Percentiles rank a stretch among this genome's conserved stretches.
Evolutionary conservation across 2,113 vertebrate genomes (phyloP).

Genomic region (Misgurnus mizolepis): DNA sequence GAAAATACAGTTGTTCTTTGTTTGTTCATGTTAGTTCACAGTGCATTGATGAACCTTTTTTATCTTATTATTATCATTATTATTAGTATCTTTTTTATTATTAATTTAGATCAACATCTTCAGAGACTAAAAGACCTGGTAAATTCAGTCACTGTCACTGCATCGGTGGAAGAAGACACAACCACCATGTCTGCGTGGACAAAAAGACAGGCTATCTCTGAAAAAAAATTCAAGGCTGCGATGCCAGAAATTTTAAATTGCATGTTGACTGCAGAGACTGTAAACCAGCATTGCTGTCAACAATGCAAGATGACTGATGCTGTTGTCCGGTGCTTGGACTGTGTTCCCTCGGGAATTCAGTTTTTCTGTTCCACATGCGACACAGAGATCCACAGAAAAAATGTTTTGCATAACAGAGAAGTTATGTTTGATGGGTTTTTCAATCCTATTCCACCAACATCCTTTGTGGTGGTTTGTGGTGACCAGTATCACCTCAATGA

Average conservation of each 20-base stretch:
- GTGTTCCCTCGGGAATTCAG: neutral
- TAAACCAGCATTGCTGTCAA: slow-evolving; percentile 1
- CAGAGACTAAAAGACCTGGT: neutral
- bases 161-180: neutral
- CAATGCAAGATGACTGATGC: neutral
- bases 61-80: neutral
- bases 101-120: neutral
- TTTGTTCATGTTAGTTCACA: no score
- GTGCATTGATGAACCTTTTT: no score
- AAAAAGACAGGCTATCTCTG: neutral
- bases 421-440: neutral
- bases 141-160: neutral
- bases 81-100: neutral
- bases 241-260: neutral
- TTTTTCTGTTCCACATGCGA: slow-evolving; percentile 1
- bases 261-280: neutral
- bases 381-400: neutral
- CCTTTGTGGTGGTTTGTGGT: neutral
- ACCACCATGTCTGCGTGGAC: slow-evolving; percentile 1
- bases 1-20: no score
- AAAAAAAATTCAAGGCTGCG: neutral
- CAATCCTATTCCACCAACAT: neutral
- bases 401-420: neutral
- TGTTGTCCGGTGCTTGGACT: slow-evolving; percentile 2
- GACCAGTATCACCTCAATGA: neutral